Conservation (phyloP, 1,140 invertebrate genomes). For the Lerema accius region DNA sequence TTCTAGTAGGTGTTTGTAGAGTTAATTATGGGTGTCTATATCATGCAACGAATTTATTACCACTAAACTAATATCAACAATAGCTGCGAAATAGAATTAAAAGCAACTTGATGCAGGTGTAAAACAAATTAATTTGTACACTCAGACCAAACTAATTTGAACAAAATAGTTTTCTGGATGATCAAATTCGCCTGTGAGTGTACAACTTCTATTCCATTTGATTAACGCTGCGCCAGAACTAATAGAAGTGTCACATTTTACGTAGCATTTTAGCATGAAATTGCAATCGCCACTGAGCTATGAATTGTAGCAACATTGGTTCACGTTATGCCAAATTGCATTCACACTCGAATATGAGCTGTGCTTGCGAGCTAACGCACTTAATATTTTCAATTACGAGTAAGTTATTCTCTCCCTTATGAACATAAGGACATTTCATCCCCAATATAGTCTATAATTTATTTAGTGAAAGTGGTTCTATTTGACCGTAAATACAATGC, state of each 20-base stretch:
- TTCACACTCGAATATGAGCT: conserved; percentile 38
- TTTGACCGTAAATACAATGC: no score
- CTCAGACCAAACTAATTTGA: conserved; percentile 42
- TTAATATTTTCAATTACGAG: no score
- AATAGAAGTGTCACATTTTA: conserved; percentile 56
- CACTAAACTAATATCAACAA: no score
- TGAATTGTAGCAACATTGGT: conserved; percentile 42
- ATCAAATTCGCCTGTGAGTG: conserved; percentile 55
- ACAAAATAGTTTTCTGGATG: conserved; percentile 61
- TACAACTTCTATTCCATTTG: conserved; percentile 53
- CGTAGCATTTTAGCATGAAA: conserved; percentile 64
- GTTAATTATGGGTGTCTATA: no score
- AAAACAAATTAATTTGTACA: conserved; percentile 9
- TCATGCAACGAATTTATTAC: no score
- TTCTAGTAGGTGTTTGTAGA: no score
- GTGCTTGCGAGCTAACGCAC: no score
- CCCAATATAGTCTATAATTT: no score
- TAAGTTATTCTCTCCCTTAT: no score
- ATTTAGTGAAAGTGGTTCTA: no score
- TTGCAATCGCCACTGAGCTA: conserved; percentile 42
- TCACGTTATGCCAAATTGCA: conserved; percentile 34
- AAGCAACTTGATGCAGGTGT: not conserved
- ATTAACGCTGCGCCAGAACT: conserved; percentile 58
- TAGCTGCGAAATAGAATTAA: no score
- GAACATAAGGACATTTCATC: no score